Evolutionary conservation across 2,888 invertebrate species (phyloP).

Genomic region (Cephus runcator): DNA sequence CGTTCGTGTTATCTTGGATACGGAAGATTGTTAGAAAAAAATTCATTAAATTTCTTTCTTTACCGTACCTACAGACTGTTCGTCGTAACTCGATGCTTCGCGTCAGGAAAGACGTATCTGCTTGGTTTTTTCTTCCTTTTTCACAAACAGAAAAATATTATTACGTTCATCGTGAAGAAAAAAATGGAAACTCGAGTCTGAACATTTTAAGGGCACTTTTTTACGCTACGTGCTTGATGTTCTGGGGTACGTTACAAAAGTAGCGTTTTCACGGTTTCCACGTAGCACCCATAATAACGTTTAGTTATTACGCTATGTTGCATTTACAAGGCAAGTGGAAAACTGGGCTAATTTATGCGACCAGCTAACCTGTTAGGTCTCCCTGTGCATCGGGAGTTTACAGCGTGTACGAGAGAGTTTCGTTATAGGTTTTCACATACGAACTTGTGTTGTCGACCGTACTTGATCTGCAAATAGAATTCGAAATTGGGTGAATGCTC

Average conservation of each 20-base stretch:
- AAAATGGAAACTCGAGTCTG: background rate
- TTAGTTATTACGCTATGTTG: background rate
- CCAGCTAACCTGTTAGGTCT: background rate
- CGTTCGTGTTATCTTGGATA: background rate
- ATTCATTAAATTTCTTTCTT: background rate
- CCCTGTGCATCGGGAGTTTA: background rate
- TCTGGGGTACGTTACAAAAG: background rate
- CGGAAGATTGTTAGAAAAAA: background rate
- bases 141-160: background rate
- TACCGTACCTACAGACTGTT: background rate
- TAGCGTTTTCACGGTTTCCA: background rate
- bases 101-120: background rate
- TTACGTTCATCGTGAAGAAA: background rate
- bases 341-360: background rate
- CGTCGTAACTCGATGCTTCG: background rate
- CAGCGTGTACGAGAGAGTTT: background rate
- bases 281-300: background rate
- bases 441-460: background rate
- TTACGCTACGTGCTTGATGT: background rate
- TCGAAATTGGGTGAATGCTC: background rate
- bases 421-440: background rate
- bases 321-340: background rate
- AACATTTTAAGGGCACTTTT: background rate
- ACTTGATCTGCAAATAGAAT: background rate
- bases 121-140: too few relatives aligned